phyloP scores from a whole-genome alignment of 2,113 vertebrate genomes.

The Burhinus oedicnemus region DNA sequence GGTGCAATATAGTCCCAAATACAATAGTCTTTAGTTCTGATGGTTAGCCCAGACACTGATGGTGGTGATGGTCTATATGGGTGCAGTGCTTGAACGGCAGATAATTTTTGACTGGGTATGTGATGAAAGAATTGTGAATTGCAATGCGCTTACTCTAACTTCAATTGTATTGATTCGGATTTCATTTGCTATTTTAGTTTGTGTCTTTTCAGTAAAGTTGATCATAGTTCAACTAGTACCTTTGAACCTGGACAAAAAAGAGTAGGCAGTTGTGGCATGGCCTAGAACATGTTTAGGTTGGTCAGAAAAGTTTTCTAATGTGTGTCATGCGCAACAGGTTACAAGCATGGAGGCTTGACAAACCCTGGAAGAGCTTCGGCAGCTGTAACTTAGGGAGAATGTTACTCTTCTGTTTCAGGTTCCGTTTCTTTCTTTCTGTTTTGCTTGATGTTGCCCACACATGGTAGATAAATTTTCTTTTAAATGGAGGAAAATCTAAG shows the following conservation, averaged over 20 bases:
- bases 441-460: neutral
- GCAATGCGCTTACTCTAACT: accelerated
- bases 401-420: neutral
- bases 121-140: neutral
- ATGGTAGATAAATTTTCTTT: neutral
- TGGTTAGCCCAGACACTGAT: neutral
- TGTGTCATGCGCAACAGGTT: neutral
- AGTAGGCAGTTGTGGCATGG: neutral
- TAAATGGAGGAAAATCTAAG: neutral
- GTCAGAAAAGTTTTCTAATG: neutral
- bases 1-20: neutral
- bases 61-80: neutral
- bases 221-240: neutral
- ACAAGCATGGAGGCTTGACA: neutral
- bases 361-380: neutral
- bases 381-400: neutral
- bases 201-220: neutral
- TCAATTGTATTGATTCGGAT: neutral
- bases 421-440: neutral
- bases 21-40: neutral
- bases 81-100: neutral
- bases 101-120: neutral
- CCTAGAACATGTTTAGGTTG: neutral
- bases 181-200: neutral
- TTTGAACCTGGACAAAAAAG: neutral